A percentile compares a stretch with the other conserved stretches of the same genome.
Evolutionary conservation across 2,113 vertebrate genomes (phyloP).

Genomic region (Pao palembangensis): DNA sequence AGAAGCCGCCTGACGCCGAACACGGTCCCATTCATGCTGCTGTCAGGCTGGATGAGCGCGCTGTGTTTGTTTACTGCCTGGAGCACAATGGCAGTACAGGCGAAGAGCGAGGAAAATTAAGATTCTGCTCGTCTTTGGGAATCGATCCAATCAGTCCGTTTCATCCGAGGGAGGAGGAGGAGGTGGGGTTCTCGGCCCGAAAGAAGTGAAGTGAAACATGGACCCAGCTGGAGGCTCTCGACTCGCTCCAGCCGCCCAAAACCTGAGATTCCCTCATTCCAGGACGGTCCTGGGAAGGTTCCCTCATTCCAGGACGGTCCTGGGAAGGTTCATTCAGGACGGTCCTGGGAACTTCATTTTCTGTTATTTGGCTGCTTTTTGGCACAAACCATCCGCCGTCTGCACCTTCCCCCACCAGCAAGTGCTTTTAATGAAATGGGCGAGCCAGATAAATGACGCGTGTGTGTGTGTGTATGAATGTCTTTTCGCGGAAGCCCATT

Average conservation of each 20-base stretch:
- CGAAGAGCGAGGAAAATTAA: background rate
- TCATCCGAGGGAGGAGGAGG: constrained; percentile 8
- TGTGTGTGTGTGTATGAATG: constrained; percentile 15
- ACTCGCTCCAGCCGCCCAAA: background rate
- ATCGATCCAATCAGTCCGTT: constrained; percentile 18
- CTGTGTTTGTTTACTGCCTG: background rate
- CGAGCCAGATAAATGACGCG: constrained; percentile 4
- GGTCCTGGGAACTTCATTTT: constrained; percentile 13
- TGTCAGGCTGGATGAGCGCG: constrained; percentile 1
- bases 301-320: no score
- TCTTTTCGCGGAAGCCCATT: constrained; percentile 41
- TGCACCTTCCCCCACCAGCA: background rate
- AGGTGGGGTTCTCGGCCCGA: no score
- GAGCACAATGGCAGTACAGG: background rate
- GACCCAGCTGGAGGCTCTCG: background rate
- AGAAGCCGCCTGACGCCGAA: constrained; percentile 6
- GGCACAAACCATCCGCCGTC: constrained; percentile 20
- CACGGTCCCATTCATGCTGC: constrained; percentile 3
- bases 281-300: no score
- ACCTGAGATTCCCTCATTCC: background rate
- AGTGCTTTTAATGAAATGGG: constrained; percentile 39
- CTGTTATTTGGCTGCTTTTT: constrained; percentile 21
- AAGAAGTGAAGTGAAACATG: constrained; percentile 24
- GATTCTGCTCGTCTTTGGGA: constrained; percentile 1
- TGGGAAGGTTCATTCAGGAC: no score